These are phyloP conservation scores for Hydrotaea cyrtoneurina DNA, from an alignment of 2,888 invertebrate genomes.

Conservation along the genomic window DNA sequence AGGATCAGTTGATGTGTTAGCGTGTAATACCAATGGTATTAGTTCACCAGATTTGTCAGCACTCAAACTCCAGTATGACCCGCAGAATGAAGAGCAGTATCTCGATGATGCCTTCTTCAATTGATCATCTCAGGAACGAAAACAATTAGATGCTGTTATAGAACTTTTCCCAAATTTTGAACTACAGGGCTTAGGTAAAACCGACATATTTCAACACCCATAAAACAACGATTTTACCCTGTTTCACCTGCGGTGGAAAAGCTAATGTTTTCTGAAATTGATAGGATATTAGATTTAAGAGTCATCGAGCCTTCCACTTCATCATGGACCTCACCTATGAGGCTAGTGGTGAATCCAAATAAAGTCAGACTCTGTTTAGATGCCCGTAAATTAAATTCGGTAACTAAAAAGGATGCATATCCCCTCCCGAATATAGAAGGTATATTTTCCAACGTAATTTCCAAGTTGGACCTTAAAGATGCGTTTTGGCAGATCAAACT, in stretches of 20 bases:
- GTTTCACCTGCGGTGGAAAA: constrained; percentile 63
- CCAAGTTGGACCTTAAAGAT: background rate
- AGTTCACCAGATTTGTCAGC: too few species aligned
- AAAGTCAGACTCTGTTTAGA: constrained; percentile 45
- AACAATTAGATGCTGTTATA: constrained; percentile 28
- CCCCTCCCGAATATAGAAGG: constrained; percentile 62
- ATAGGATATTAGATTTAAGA: constrained; percentile 71
- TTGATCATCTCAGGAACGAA: background rate
- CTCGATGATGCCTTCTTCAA: background rate
- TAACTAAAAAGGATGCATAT: constrained; percentile 60
- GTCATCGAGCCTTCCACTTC: constrained; percentile 71
- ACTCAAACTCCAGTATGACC: too few species aligned
- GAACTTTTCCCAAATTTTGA: constrained; percentile 32
- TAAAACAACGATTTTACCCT: constrained; percentile 65
- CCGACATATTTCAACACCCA: constrained; percentile 39
- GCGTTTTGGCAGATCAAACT: too few species aligned
- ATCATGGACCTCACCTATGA: constrained; percentile 48
- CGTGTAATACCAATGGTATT: background rate
- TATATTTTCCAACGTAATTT: constrained; percentile 54
- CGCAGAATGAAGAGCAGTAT: background rate
- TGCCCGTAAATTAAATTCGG: constrained; percentile 32
- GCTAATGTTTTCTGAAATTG: constrained; percentile 69
- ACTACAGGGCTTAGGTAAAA: constrained; percentile 56
- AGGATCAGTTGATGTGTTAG: background rate
- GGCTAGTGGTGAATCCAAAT: constrained; percentile 35